Percentiles rank a stretch among this genome's conserved stretches.
Evolutionary conservation across 2,888 invertebrate genomes (phyloP).

Genomic region (Amblyjoppa fuscipennis): DNA sequence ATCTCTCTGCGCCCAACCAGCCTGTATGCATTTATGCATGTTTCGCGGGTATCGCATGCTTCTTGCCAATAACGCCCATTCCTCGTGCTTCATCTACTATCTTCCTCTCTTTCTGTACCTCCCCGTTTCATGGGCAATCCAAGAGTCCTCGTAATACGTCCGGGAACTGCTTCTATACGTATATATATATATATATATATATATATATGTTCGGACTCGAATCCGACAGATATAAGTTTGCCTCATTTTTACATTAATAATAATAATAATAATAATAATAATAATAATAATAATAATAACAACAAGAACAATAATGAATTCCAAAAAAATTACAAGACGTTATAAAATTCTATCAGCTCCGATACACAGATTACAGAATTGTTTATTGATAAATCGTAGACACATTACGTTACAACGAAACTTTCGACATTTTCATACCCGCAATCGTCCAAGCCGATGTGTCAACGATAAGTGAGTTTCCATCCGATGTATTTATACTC

Average conservation of each 20-base stretch:
- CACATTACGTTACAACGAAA: background rate
- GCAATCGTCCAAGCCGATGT: slow-evolving; percentile 1
- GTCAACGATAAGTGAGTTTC: slow-evolving; percentile 48
- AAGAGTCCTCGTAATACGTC: slow-evolving; percentile 43
- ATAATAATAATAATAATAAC: background rate
- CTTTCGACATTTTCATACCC: background rate
- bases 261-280: background rate
- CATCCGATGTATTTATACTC: slow-evolving; percentile 39
- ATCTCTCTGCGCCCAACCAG: slow-evolving; percentile 72
- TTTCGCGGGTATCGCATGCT: slow-evolving; percentile 82
- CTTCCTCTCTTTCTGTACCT: slow-evolving; percentile 48
- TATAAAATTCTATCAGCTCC: background rate
- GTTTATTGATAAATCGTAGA: background rate
- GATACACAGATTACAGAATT: background rate
- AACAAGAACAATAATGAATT: background rate
- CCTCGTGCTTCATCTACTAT: slow-evolving; percentile 70
- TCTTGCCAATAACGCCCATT: slow-evolving; percentile 82
- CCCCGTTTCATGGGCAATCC: slow-evolving; percentile 39
- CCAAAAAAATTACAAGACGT: background rate
- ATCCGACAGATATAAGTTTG: background rate
- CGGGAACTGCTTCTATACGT: slow-evolving; percentile 28
- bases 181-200: too few species aligned
- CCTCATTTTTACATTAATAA: background rate
- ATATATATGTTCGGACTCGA: background rate
- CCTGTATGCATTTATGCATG: slow-evolving; percentile 83